A percentile compares a stretch with the other conserved stretches of the same genome.
Conservation (phyloP, 64 coral and sea anemone species). For the Stylophora pistillata region DNA sequence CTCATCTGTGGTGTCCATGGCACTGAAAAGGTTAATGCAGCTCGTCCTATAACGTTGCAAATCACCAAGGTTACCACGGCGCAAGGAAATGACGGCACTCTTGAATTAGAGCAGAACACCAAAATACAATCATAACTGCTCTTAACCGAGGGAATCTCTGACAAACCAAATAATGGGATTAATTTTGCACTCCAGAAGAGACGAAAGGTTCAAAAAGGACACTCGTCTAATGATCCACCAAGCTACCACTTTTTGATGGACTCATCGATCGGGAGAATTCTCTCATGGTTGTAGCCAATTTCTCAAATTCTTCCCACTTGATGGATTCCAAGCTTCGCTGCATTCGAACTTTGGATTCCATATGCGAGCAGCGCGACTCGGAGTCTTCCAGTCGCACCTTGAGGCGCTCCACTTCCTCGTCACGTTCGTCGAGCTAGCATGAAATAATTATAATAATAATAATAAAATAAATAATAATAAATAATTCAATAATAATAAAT, state of each 20-base stretch:
- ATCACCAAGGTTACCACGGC: no score
- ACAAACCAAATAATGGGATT: background rate
- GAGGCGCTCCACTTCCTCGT: constrained; percentile 79
- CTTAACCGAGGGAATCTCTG: no score
- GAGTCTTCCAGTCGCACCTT: constrained; percentile 81
- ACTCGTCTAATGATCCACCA: constrained; percentile 1
- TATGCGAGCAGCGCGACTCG: constrained; percentile 70
- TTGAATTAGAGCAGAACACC: no score
- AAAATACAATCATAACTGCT: no score
- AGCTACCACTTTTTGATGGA: constrained; percentile 61
- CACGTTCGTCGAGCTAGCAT: constrained; percentile 85
- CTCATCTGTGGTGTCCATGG: no score
- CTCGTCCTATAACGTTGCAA: no score
- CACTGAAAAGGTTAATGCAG: no score
- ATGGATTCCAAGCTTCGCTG: constrained; percentile 94
- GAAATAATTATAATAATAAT: no score
- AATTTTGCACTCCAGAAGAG: background rate
- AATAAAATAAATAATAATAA: no score
- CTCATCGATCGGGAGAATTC: constrained; percentile 84
- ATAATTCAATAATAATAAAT: no score
- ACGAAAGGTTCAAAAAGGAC: background rate
- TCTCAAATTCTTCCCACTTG: constrained; percentile 99
- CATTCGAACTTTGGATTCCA: constrained; percentile 93
- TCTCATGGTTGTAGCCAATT: constrained; percentile 94
- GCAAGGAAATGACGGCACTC: no score